A percentile compares a stretch with the other conserved stretches of the same genome.
These are phyloP conservation scores for Epicauta chinensis DNA, from an alignment of 1,140 invertebrate species.

Conservation along the genomic window DNA sequence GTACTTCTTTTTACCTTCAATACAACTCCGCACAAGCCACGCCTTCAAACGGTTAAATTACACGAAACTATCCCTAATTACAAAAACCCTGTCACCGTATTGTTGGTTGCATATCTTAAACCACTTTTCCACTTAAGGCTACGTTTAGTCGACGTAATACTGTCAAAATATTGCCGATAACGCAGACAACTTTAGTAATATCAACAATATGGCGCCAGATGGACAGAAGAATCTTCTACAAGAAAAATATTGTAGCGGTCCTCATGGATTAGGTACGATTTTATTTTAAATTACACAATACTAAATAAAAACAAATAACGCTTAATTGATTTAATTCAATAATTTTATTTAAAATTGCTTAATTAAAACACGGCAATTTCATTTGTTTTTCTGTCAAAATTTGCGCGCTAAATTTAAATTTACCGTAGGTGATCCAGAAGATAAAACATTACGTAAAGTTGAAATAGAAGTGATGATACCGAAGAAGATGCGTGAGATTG, in stretches of 20 bases:
- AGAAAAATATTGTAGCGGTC: conserved; percentile 14
- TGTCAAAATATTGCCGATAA: background rate
- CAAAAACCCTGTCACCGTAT: too few relatives aligned
- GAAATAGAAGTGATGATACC: conserved; percentile 80
- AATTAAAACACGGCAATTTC: too few relatives aligned
- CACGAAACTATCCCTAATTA: too few relatives aligned
- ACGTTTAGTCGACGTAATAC: too few relatives aligned
- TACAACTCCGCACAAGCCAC: too few relatives aligned
- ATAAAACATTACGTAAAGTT: conserved; percentile 70
- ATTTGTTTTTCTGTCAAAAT: background rate
- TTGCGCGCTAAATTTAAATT: conserved; percentile 1
- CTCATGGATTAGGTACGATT: conserved; percentile 16
- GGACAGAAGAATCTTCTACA: conserved; percentile 1
- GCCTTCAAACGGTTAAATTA: too few relatives aligned
- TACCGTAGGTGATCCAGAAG: conserved; percentile 74
- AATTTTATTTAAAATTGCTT: too few relatives aligned
- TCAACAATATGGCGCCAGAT: background rate
- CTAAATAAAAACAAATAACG: background rate
- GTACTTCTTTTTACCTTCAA: too few relatives aligned
- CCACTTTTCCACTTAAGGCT: too few relatives aligned
- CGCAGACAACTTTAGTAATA: background rate
- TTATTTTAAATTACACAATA: background rate
- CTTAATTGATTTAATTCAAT: too few relatives aligned
- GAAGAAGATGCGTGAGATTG: conserved; percentile 74
- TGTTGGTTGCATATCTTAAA: too few relatives aligned